phyloP scores from a whole-genome alignment of 1,140 invertebrate species.

The Zaprionus africanus region DNA sequence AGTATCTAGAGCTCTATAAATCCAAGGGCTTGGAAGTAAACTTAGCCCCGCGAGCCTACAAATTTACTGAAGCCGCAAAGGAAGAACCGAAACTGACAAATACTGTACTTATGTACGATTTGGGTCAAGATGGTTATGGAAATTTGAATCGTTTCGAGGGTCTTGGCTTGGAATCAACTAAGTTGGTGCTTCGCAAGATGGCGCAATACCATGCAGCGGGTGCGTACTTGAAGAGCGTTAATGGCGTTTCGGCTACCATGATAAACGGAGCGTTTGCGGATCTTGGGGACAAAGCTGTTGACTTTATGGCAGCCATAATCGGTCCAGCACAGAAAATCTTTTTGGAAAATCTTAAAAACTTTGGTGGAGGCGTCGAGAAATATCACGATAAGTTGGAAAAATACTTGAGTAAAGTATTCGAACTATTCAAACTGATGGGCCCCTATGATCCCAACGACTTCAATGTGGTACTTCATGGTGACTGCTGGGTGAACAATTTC shows the following conservation, averaged over 20 bases:
- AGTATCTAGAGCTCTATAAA: constrained; percentile 63
- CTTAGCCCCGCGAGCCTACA: constrained; percentile 59
- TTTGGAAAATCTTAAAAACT: constrained; percentile 51
- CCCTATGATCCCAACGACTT: constrained; percentile 84
- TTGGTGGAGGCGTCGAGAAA: constrained; percentile 53
- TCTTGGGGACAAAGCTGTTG: constrained; percentile 1
- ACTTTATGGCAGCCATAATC: constrained; percentile 51
- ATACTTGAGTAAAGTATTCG: constrained; percentile 26
- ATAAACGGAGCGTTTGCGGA: constrained; percentile 46
- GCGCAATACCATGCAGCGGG: constrained; percentile 86
- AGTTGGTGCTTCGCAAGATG: constrained; percentile 85
- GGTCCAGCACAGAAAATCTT: constrained; percentile 39
- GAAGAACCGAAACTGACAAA: constrained; percentile 51
- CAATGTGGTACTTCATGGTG: constrained; percentile 88
- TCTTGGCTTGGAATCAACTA: constrained; percentile 85
- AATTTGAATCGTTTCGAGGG: constrained; percentile 86
- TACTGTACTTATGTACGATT: constrained; percentile 85
- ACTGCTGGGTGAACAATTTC: constrained; percentile 89
- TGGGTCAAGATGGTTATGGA: constrained; percentile 85
- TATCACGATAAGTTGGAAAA: constrained; percentile 60
- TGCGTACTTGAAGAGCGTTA: constrained; percentile 29
- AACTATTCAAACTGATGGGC: neutral
- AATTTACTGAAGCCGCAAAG: constrained; percentile 33
- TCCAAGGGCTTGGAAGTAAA: constrained; percentile 56
- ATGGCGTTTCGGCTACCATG: constrained; percentile 48